These are phyloP conservation scores for Tonatia bakeri DNA, from an alignment of 2,113 vertebrate species.

Conservation along the genomic window DNA sequence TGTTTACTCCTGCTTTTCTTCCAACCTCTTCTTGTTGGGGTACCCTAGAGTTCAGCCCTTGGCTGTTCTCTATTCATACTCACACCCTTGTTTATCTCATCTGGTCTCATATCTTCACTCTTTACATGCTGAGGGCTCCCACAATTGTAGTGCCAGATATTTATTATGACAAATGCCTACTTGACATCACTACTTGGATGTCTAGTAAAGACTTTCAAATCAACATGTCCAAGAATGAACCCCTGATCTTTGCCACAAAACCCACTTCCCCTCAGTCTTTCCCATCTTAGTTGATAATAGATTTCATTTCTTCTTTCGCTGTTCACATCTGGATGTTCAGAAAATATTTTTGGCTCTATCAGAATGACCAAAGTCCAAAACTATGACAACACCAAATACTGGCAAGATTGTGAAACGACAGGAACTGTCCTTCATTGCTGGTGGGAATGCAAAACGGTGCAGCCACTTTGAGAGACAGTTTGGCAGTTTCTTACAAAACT, in stretches of 20 bases:
- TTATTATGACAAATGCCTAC: not conserved
- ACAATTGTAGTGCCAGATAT: not conserved
- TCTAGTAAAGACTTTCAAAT: not conserved
- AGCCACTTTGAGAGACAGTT: not conserved
- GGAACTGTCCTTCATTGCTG: not conserved
- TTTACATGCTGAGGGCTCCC: not conserved
- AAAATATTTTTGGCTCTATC: not conserved
- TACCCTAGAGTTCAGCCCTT: not conserved
- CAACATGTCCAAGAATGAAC: not conserved
- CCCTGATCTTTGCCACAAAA: not conserved
- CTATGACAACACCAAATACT: not conserved
- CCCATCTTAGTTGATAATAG: not conserved
- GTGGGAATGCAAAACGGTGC: not conserved
- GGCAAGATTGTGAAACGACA: not conserved
- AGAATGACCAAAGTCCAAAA: not conserved
- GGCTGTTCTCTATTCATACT: not conserved
- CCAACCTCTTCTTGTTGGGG: not conserved
- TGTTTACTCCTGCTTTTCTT: not conserved
- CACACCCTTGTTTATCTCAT: not conserved
- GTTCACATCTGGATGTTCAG: not conserved
- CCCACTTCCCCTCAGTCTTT: not conserved
- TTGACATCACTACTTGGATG: not conserved
- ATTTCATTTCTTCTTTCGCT: not conserved
- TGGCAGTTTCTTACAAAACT: not conserved
- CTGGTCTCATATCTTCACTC: not conserved